These are phyloP conservation scores for Scaptomyza flava DNA, from an alignment of 2,888 invertebrate genomes.

Conservation along the genomic window DNA sequence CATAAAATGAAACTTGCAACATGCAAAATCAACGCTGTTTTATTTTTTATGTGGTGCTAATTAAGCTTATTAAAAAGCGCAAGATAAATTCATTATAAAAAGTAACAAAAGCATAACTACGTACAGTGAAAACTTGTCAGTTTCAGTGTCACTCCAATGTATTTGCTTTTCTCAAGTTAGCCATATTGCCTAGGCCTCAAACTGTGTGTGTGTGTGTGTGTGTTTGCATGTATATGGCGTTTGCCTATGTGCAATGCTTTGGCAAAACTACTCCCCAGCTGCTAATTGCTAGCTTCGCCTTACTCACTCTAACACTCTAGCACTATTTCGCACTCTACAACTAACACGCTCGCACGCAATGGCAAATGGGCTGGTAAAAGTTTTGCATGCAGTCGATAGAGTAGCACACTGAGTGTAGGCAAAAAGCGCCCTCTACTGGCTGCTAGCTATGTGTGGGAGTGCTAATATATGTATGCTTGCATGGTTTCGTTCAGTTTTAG, in stretches of 20 bases:
- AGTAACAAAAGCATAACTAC: constrained; percentile 25
- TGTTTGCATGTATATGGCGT: constrained; percentile 40
- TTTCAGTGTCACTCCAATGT: constrained; percentile 50
- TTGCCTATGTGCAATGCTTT: constrained; percentile 60
- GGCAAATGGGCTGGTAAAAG: constrained; percentile 37
- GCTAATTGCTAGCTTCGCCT: constrained; percentile 46
- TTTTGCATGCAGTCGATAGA: constrained; percentile 49
- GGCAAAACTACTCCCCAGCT: constrained; percentile 56
- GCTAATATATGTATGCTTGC: constrained; percentile 42
- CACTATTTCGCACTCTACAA: constrained; percentile 31
- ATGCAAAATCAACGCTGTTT: constrained; percentile 24
- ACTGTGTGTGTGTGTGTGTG: constrained; percentile 4
- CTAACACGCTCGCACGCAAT: constrained; percentile 28
- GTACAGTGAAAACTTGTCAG: constrained; percentile 66
- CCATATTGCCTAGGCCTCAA: constrained; percentile 55
- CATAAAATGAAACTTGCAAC: constrained; percentile 11
- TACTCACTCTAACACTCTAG: constrained; percentile 1
- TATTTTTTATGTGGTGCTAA: constrained; percentile 61
- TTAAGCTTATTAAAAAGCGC: constrained; percentile 65
- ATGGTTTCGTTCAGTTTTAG: constrained; percentile 40
- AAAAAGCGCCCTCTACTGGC: constrained; percentile 23
- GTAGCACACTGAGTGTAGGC: constrained; percentile 6
- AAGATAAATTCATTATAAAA: constrained; percentile 34
- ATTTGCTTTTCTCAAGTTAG: constrained; percentile 51
- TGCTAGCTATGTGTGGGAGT: constrained; percentile 3